Percentiles rank a stretch among this genome's conserved stretches.
These are phyloP conservation scores for Prunella himalayana DNA, from an alignment of 2,113 vertebrate genomes.

Conservation along the genomic window DNA sequence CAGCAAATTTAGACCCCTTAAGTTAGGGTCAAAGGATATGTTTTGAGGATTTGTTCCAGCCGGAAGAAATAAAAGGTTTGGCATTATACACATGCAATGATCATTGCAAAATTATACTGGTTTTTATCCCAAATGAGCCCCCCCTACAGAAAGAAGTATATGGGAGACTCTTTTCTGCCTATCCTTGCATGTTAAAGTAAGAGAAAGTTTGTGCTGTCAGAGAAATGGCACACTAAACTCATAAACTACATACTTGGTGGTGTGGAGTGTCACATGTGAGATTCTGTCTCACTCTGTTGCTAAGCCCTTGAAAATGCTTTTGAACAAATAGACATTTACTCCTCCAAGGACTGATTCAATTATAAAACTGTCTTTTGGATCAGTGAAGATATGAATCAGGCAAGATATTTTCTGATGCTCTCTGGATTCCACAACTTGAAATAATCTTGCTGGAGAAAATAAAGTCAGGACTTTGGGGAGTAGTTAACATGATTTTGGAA, in stretches of 20 bases:
- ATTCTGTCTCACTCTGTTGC: not conserved
- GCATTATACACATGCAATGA: not conserved
- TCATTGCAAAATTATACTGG: not conserved
- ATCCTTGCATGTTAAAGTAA: not conserved
- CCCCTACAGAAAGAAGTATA: not conserved
- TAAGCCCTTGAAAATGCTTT: not conserved
- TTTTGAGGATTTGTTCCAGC: not conserved
- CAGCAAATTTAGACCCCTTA: not conserved
- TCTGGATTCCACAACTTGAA: conserved; percentile 22
- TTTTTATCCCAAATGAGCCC: not conserved
- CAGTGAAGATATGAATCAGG: not conserved
- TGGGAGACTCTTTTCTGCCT: not conserved
- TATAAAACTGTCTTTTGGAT: not conserved
- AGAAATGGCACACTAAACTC: not conserved
- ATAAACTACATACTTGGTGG: not conserved
- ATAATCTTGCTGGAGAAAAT: not conserved
- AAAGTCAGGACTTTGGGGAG: not conserved
- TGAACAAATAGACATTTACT: not conserved
- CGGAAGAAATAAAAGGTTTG: not conserved
- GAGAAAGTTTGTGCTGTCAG: not conserved
- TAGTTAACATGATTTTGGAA: not conserved
- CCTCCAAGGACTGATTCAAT: not conserved
- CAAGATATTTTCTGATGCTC: not conserved
- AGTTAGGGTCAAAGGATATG: not conserved
- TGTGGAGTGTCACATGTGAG: not conserved